Evolutionary conservation across 2,113 vertebrate species (phyloP).

Genomic region (Taxidea taxus): DNA sequence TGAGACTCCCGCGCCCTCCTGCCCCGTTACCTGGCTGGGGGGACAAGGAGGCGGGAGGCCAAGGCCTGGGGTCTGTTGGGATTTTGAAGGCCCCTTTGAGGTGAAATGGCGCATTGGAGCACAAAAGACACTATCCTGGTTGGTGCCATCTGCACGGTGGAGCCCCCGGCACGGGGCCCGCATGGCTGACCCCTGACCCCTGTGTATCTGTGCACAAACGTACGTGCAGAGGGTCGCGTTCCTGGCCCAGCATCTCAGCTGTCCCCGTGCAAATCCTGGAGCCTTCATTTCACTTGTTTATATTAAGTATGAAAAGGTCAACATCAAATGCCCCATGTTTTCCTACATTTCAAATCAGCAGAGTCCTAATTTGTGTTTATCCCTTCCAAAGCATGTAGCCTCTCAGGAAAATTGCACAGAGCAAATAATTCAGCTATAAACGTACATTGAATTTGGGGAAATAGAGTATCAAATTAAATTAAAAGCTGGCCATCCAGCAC

Average conservation of each 20-base stretch:
- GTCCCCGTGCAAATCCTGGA: background rate
- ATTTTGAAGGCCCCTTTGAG: background rate
- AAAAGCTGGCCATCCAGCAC: background rate
- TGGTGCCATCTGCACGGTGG: fast-evolving
- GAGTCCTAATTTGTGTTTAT: background rate
- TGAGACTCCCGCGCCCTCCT: background rate
- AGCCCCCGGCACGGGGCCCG: background rate
- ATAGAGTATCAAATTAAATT: background rate
- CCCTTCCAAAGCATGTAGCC: background rate
- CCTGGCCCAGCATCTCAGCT: background rate
- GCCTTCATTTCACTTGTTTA: background rate
- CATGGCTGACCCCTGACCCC: fast-evolving
- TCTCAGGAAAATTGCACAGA: background rate
- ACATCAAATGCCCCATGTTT: fast-evolving
- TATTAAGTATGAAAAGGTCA: background rate
- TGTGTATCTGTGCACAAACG: background rate
- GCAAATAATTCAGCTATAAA: background rate
- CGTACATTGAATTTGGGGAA: background rate
- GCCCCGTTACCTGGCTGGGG: fast-evolving
- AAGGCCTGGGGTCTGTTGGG: background rate
- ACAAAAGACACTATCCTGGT: fast-evolving
- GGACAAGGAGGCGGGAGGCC: background rate
- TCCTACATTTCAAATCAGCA: background rate
- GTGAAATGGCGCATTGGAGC: background rate
- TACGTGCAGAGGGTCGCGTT: background rate